Evolutionary conservation across 1,140 invertebrate genomes (phyloP).

Genomic region (Papilio dardanus): DNA sequence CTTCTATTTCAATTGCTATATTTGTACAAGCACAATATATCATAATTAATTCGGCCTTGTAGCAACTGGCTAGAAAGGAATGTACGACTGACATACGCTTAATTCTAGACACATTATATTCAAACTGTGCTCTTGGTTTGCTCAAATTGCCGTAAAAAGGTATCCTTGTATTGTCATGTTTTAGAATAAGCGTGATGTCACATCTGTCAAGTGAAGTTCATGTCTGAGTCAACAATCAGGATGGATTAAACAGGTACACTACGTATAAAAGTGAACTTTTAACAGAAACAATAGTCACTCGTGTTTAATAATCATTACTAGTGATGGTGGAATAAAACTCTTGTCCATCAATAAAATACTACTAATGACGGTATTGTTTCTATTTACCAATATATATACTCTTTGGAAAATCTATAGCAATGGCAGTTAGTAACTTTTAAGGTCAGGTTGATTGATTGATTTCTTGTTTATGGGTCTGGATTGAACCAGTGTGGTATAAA

Average conservation of each 20-base stretch:
- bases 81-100: conserved; percentile 20
- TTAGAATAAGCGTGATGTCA: conserved; percentile 38
- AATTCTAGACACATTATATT: conserved; percentile 38
- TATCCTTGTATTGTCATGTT: conserved; percentile 30
- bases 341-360: too few species aligned
- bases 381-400: too few species aligned
- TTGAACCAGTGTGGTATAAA: too few species aligned
- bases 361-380: too few species aligned
- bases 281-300: not conserved
- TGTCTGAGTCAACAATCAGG: conserved; percentile 33
- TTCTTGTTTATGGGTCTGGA: too few species aligned
- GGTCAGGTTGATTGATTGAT: too few species aligned
- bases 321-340: too few species aligned
- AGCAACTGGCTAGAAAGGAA: conserved; percentile 25
- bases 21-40: conserved; percentile 22
- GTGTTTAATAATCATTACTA: not conserved
- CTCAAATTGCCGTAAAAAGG: conserved; percentile 35
- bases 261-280: not conserved
- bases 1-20: conserved; percentile 10
- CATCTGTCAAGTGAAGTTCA: conserved; percentile 23
- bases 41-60: conserved; percentile 34
- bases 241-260: not conserved
- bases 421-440: too few species aligned
- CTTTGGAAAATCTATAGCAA: too few species aligned
- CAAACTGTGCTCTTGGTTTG: conserved; percentile 3